Conservation (phyloP, 2,113 vertebrate species). For the Mesoclemmys tuberculata region DNA sequence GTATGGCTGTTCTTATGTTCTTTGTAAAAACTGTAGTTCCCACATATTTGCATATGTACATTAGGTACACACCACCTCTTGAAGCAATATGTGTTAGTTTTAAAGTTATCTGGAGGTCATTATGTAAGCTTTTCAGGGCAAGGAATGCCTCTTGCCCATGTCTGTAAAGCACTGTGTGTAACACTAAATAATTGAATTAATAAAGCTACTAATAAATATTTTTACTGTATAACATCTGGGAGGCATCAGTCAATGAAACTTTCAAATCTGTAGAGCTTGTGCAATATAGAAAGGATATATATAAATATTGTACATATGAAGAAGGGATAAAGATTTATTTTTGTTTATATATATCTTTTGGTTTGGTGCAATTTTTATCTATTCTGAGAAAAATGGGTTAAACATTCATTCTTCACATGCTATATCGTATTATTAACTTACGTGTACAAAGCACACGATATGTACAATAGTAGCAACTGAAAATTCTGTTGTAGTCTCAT, state of each 20-base stretch:
- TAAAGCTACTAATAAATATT: neutral
- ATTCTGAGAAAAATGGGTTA: neutral
- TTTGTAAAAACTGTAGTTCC: neutral
- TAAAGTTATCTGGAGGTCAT: slow-evolving; percentile 43
- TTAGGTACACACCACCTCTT: slow-evolving; percentile 21
- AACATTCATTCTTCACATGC: neutral
- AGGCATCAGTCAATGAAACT: slow-evolving; percentile 51
- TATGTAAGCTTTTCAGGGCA: slow-evolving; percentile 46
- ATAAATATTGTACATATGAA: slow-evolving; percentile 18
- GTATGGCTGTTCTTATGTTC: neutral
- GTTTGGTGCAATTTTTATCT: neutral
- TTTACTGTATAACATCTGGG: neutral
- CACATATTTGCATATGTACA: neutral
- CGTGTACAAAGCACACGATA: neutral
- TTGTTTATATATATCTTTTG: neutral
- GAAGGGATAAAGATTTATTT: neutral
- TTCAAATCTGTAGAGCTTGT: slow-evolving; percentile 46
- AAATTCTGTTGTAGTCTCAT: slow-evolving; percentile 29
- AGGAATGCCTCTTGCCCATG: slow-evolving; percentile 9
- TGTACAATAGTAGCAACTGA: slow-evolving; percentile 27
- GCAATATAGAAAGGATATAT: slow-evolving; percentile 53
- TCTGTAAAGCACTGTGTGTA: neutral
- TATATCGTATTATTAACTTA: neutral
- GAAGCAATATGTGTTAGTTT: neutral
- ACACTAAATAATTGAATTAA: neutral